phyloP scores from a whole-genome alignment of 1,140 invertebrate genomes.

The Vanessa tameamea region DNA sequence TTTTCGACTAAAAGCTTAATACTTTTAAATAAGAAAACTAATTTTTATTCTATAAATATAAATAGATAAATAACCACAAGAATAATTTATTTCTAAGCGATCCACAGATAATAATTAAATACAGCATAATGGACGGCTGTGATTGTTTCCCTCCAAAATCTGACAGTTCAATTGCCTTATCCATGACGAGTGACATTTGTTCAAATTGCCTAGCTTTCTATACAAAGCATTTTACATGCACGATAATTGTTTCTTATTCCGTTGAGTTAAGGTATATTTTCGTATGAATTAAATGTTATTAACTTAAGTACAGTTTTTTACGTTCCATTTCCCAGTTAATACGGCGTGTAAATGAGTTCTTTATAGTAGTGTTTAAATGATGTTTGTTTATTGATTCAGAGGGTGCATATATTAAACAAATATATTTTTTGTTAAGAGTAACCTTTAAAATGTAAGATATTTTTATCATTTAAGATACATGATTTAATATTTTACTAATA shows the following conservation, averaged over 20 bases:
- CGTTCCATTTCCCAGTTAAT: slow-evolving; percentile 73
- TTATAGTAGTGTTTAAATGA: slow-evolving; percentile 72
- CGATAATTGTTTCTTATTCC: slow-evolving; percentile 22
- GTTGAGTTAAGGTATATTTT: slow-evolving; percentile 29
- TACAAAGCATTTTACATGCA: slow-evolving; percentile 39
- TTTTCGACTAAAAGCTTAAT: no score
- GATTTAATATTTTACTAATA: no score
- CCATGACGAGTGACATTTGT: slow-evolving; percentile 73
- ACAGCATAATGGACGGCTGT: slow-evolving; percentile 21
- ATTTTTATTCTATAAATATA: neutral
- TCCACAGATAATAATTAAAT: slow-evolving; percentile 27
- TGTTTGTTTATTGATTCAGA: slow-evolving; percentile 61
- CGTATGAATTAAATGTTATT: neutral
- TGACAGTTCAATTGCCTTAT: slow-evolving; percentile 72
- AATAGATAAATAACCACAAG: slow-evolving; percentile 18
- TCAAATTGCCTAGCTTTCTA: slow-evolving; percentile 64
- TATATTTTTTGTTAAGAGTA: neutral
- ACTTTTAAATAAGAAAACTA: no score
- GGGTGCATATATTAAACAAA: slow-evolving; percentile 70
- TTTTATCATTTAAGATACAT: neutral
- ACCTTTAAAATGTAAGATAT: neutral
- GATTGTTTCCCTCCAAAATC: slow-evolving; percentile 68
- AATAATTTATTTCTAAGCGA: slow-evolving; percentile 20
- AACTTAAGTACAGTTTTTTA: slow-evolving; percentile 44
- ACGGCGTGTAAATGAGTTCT: slow-evolving; percentile 78